Percentiles rank a stretch among this genome's conserved stretches.
These are phyloP conservation scores for Choloepus didactylus DNA, from an alignment of 2,797 vertebrate genomes.

Conservation along the genomic window DNA sequence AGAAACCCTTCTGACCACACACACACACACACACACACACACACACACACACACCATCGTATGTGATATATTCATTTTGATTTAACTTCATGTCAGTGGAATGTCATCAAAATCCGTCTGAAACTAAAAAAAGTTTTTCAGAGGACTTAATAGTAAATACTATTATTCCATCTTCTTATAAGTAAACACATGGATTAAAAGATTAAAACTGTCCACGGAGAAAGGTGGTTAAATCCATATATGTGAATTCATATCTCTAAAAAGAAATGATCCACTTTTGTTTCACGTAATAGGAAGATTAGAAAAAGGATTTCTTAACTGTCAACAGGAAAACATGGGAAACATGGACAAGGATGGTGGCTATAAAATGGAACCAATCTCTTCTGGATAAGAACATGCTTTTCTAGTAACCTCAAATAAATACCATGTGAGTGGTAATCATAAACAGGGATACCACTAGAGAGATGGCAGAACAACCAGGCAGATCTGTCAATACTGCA, in stretches of 20 bases:
- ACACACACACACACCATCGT: neutral
- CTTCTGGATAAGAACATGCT: neutral
- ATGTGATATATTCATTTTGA: neutral
- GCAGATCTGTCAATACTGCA: neutral
- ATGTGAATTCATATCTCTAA: constrained; percentile 16
- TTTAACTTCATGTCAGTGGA: neutral
- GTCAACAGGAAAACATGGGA: neutral
- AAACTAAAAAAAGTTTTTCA: neutral
- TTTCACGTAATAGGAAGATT: constrained; percentile 46
- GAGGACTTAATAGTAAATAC: constrained; percentile 8
- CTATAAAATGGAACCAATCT: constrained; percentile 24
- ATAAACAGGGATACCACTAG: neutral
- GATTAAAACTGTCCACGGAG: neutral
- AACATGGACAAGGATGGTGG: neutral
- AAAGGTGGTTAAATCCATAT: neutral
- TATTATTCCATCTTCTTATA: constrained; percentile 27
- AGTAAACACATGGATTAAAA: constrained; percentile 40
- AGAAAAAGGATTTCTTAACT: constrained; percentile 69
- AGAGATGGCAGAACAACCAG: neutral
- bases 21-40: neutral
- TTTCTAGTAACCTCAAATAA: neutral
- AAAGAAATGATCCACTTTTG: constrained; percentile 55
- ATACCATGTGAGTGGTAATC: neutral
- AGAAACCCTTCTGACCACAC: neutral
- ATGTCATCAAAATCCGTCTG: constrained; percentile 21